Conservation (phyloP, 2,113 vertebrate genomes). For the Pachyramphus minor region DNA sequence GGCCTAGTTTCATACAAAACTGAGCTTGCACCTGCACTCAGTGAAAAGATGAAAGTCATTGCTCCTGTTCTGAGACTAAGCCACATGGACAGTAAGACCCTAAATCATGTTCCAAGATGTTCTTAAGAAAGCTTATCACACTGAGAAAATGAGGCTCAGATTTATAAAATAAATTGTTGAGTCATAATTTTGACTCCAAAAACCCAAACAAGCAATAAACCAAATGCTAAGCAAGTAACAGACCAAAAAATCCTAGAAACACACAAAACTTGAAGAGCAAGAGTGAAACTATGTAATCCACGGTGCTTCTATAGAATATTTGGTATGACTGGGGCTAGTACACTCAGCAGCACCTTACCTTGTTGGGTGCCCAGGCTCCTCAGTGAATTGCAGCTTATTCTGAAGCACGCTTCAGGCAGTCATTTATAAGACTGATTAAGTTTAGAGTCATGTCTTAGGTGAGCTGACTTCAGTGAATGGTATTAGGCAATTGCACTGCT, state of each 20-base stretch:
- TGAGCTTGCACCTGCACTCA: not conserved
- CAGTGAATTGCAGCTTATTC: not conserved
- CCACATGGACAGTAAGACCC: not conserved
- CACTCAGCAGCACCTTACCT: not conserved
- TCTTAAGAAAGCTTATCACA: not conserved
- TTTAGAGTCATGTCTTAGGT: not conserved
- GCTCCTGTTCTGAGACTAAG: not conserved
- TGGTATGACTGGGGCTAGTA: not conserved
- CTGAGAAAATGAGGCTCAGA: not conserved
- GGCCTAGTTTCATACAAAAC: not conserved
- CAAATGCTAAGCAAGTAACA: accelerated
- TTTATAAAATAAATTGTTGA: not conserved
- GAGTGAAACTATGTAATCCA: not conserved
- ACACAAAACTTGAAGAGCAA: not conserved
- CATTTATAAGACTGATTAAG: not conserved
- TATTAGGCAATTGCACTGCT: not conserved
- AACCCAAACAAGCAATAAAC: not conserved
- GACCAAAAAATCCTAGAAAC: not conserved
- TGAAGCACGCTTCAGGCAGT: not conserved
- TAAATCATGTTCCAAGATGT: not conserved
- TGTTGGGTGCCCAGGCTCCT: not conserved
- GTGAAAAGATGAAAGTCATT: not conserved
- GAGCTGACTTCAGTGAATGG: not conserved
- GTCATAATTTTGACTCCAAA: not conserved
- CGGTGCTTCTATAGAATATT: not conserved